Base-by-base conservation (phyloP, 2,888 invertebrate species). In the Eupithecia subfuscata region DNA sequence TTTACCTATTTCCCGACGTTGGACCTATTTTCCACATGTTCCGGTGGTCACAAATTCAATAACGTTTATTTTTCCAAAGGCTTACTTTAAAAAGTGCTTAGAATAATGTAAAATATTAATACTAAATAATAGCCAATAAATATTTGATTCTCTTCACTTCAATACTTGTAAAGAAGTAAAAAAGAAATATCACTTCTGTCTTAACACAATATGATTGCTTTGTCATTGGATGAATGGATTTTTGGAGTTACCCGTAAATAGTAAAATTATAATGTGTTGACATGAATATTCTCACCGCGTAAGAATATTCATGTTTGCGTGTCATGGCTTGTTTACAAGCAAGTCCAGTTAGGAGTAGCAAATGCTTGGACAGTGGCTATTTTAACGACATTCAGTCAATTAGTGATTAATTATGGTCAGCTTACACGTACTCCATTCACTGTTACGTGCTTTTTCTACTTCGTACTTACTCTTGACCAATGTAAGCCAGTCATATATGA, bases 261-360 rank as follows among this genome's bases (percentile, higher is more conserved):
- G 8, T 52, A 7, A 52, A 8, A 52, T 18, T 8, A n/a, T 52
- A 45, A 45, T 45, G 6, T 16, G 45, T 30, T 30, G 30, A 30
- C 30, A 30, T 30, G 30, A 3, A 30, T 30, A 30, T n/a, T 52
- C 12, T 52, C 0, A 52, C 18, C n/a, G 3, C n/a, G n/a, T 52
- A 52, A 9, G 52, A 52, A n/a, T 52, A 52, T 52, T 2, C 8
- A 52, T 52, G 8, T 52, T 11, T 56, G 52, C 52, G 4, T 56
- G 22, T 56, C n/a, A 56, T 22, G 52, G n/a, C 52, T 56, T n/a
- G 52, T 56, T 56, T 56, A 22, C n/a, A 56, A 56, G 48, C 48
- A 48, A 22, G 52, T 22, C 11, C 11, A 56, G 52, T 56, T 11
- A 56, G 22, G n/a, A 11, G n/a, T 11, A 56, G n/a, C 52, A 56